These are phyloP conservation scores for Calosoma granatense DNA, from an alignment of 1,140 invertebrate genomes.

Conservation along the genomic window DNA sequence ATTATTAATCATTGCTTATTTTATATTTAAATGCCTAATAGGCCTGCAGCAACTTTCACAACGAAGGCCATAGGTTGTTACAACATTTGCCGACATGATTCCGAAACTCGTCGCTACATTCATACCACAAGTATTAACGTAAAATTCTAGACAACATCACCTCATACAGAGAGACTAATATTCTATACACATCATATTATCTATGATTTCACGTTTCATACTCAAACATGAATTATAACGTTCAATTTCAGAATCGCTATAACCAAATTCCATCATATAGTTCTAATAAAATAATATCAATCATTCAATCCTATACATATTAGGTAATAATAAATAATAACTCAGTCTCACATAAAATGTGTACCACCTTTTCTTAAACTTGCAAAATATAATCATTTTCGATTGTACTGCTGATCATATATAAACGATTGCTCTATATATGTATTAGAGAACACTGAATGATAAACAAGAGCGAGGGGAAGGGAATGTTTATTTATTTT, in stretches of 20 bases:
- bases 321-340: background rate
- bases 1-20: background rate
- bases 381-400: background rate
- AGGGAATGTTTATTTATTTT: background rate
- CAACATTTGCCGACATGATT: no score
- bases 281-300: conserved; percentile 1
- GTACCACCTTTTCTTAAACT: background rate
- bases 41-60: background rate
- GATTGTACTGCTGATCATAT: background rate
- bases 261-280: no score
- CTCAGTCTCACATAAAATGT: conserved; percentile 6
- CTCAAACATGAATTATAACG: no score
- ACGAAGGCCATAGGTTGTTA: conserved; percentile 6
- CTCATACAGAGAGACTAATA: no score
- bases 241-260: no score
- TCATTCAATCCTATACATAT: background rate
- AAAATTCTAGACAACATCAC: no score
- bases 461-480: background rate
- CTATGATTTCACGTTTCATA: no score
- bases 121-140: no score
- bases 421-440: background rate
- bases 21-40: conserved; percentile 2
- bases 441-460: background rate
- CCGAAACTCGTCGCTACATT: no score
- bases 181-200: no score